phyloP scores from a whole-genome alignment of 2,797 vertebrate species.

The Chloroceryle inda region DNA sequence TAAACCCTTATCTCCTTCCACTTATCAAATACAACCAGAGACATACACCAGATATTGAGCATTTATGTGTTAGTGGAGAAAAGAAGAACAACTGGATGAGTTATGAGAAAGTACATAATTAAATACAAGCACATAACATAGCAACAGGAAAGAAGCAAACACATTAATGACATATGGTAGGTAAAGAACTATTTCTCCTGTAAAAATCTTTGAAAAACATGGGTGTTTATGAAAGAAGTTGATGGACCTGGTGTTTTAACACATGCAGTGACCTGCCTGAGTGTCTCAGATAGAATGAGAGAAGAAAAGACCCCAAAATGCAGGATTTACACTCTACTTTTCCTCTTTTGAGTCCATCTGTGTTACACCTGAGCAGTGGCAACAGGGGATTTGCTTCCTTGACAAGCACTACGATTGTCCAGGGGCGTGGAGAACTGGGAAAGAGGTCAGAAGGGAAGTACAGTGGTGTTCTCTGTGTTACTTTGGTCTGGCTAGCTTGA shows the following conservation, averaged over 20 bases:
- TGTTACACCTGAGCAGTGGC: background rate
- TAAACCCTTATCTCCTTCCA: constrained; percentile 62
- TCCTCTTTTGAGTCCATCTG: background rate
- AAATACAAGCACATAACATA: constrained; percentile 38
- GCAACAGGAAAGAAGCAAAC: constrained; percentile 29
- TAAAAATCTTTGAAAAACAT: constrained; percentile 1
- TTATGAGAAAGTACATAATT: constrained; percentile 19
- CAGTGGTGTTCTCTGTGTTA: fast-evolving
- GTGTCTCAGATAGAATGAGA: background rate
- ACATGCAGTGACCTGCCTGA: background rate
- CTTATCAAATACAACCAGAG: constrained; percentile 34
- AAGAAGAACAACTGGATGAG: constrained; percentile 24
- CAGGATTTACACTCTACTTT: background rate
- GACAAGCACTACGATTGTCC: background rate
- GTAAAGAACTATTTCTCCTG: background rate
- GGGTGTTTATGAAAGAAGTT: background rate
- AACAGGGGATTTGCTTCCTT: background rate
- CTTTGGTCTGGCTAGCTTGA: background rate
- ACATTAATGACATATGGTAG: constrained; percentile 21
- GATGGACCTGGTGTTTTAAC: background rate
- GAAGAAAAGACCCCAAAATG: background rate
- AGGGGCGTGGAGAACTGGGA: background rate
- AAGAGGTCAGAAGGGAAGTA: constrained; percentile 6
- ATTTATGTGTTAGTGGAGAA: constrained; percentile 14
- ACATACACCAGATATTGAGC: constrained; percentile 15